Percentiles rank a stretch among this genome's conserved stretches.
Evolutionary conservation across 2,797 vertebrate genomes (phyloP).

Genomic region (Crocodylus rhombifer): DNA sequence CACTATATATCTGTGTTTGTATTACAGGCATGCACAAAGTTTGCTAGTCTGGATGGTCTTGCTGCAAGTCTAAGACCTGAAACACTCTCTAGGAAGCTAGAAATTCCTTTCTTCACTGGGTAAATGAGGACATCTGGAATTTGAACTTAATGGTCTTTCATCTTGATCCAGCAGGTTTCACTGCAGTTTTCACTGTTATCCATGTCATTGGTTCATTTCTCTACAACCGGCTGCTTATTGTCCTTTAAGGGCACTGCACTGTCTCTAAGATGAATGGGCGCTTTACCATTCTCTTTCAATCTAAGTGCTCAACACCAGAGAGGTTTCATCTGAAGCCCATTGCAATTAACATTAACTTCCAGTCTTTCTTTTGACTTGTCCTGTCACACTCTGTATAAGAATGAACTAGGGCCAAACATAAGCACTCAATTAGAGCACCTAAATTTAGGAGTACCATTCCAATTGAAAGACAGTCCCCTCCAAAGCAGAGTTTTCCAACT

Average conservation of each 20-base stretch:
- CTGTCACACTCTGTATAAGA: accelerated
- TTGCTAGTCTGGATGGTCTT: neutral
- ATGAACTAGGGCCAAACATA: neutral
- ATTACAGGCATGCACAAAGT: neutral
- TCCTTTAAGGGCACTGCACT: neutral
- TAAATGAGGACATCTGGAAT: neutral
- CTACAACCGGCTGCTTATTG: too few relatives aligned
- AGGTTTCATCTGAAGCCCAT: neutral
- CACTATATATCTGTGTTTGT: neutral
- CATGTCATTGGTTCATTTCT: neutral
- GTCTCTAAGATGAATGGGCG: neutral
- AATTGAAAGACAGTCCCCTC: neutral
- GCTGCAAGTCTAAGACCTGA: neutral
- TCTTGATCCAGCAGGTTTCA: neutral
- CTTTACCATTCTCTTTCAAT: neutral
- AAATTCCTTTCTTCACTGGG: neutral
- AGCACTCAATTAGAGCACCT: neutral
- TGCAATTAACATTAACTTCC: neutral
- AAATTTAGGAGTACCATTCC: neutral
- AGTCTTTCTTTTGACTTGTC: neutral
- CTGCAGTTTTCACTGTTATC: neutral
- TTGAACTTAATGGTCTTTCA: neutral
- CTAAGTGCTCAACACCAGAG: neutral
- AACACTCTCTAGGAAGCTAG: neutral
- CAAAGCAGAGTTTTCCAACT: neutral